Base-by-base conservation (phyloP, 1,140 invertebrate genomes). In the Pseudomyrmex dendroicus region DNA sequence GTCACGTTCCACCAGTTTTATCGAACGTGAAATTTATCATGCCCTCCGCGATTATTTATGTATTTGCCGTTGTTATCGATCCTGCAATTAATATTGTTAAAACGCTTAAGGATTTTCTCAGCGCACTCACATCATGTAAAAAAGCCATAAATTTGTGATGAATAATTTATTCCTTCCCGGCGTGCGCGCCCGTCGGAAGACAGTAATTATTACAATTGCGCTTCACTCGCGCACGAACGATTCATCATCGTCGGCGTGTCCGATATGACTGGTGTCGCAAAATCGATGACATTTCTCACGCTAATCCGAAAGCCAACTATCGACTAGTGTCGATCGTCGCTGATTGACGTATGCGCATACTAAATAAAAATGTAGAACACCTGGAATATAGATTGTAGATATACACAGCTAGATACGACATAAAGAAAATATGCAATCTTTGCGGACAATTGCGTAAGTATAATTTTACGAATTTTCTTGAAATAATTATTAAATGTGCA, bases 61-160 rank as follows among this genome's bases (percentile, higher is more conserved):
- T 80, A 80, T 80, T 80, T 80, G 67, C 76, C 76, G n/a, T 80
- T 80, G 76, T 70, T 70, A 72, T 80, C 76, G 76, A 57, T 72
- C 44, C 66, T 70, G 76, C 76, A 72, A 80, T 80, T 80, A 80
- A 80, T 80, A 80, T 80, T 46, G 66, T 80, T 80, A 80, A 80
- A 80, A 80, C 76, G 76, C 76, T 80, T 80, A 80, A 80, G 76
- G 76, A 80, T 80, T 80, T 80, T 72, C 76, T 80, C 76, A 72
- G 44, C 54, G 76, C 66, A 20, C 52, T 52, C 76, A 20, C 70
- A 70, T 68, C 76, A 44, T 48, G 64, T 78, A 80, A 80, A 80
- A 80, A 80, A 57, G 64, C 22, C 44, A 61, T 80, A 72, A 80
- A 80, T 80, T 80, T 22, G 46, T 12, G 64, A 80, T 80, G 76